phyloP scores from a whole-genome alignment of 2,797 vertebrate genomes.

The Molossus alvarezi region DNA sequence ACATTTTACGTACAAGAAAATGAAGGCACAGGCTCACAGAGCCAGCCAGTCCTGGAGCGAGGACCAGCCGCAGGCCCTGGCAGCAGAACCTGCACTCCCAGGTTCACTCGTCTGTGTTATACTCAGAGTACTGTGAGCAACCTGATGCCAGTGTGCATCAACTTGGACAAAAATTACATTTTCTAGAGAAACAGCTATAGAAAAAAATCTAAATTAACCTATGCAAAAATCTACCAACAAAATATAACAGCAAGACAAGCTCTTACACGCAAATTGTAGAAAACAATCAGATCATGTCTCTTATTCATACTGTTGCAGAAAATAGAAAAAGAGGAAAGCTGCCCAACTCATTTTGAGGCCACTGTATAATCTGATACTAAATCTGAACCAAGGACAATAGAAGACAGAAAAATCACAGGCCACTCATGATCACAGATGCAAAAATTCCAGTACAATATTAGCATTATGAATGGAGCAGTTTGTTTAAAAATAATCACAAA shows the following conservation, averaged over 20 bases:
- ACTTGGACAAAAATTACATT: not conserved
- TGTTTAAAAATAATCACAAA: slow-evolving; percentile 40
- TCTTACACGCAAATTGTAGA: not conserved
- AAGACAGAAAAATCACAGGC: not conserved
- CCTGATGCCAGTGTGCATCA: not conserved
- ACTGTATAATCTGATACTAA: not conserved
- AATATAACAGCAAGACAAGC: not conserved
- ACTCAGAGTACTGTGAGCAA: not conserved
- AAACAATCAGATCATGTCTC: not conserved
- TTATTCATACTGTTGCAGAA: slow-evolving; percentile 1
- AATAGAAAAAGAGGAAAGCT: not conserved
- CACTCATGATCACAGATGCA: slow-evolving; percentile 10
- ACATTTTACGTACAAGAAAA: not conserved
- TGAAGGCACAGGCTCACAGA: not conserved
- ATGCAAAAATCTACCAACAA: not conserved
- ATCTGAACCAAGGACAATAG: slow-evolving; percentile 10
- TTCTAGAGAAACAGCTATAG: not conserved
- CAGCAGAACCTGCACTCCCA: not conserved
- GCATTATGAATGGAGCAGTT: not conserved
- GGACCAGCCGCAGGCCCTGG: not conserved
- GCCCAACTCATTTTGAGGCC: not conserved
- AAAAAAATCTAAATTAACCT: slow-evolving; percentile 12
- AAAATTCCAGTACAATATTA: slow-evolving; percentile 42
- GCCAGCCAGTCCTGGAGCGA: not conserved
- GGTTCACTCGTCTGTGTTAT: not conserved